A percentile compares a stretch with the other conserved stretches of the same genome.
Conservation (phyloP, 2,888 invertebrate genomes). For the Scaptomyza flava region DNA sequence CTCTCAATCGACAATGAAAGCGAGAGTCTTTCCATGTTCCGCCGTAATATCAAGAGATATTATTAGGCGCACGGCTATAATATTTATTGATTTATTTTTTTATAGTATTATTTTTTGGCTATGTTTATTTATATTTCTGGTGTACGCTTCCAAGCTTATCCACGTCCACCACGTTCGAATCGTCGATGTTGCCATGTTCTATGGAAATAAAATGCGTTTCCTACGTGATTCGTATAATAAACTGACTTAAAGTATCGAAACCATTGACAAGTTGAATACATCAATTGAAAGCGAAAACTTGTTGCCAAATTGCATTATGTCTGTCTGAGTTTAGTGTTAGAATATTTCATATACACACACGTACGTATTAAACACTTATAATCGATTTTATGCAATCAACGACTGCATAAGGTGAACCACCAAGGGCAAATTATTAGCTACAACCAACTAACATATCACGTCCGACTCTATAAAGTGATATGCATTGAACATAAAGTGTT, state of each 20-base stretch:
- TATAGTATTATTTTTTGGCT: too few species aligned
- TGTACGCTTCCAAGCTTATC: slow-evolving; percentile 33
- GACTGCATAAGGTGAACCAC: slow-evolving; percentile 59
- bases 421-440: slow-evolving; percentile 48
- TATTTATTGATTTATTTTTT: slow-evolving; percentile 70
- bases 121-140: slow-evolving; percentile 37
- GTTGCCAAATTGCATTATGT: slow-evolving; percentile 73
- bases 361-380: slow-evolving; percentile 56
- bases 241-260: neutral
- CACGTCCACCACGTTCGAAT: slow-evolving; percentile 70
- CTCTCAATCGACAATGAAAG: slow-evolving; percentile 52
- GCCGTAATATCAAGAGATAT: slow-evolving; percentile 28
- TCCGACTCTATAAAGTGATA: slow-evolving; percentile 26
- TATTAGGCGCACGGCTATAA: slow-evolving; percentile 70
- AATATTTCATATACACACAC: slow-evolving; percentile 42
- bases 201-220: slow-evolving; percentile 76
- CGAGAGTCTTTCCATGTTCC: slow-evolving; percentile 61
- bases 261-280: slow-evolving; percentile 45
- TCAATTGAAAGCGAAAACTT: slow-evolving; percentile 75
- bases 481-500: neutral
- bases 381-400: slow-evolving; percentile 74
- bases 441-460: slow-evolving; percentile 19
- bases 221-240: slow-evolving; percentile 65
- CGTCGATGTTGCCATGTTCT: slow-evolving; percentile 73
- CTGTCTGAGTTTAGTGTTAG: slow-evolving; percentile 64